These are phyloP conservation scores for Zootoca vivipara DNA, from an alignment of 2,113 vertebrate genomes.

Conservation along the genomic window DNA sequence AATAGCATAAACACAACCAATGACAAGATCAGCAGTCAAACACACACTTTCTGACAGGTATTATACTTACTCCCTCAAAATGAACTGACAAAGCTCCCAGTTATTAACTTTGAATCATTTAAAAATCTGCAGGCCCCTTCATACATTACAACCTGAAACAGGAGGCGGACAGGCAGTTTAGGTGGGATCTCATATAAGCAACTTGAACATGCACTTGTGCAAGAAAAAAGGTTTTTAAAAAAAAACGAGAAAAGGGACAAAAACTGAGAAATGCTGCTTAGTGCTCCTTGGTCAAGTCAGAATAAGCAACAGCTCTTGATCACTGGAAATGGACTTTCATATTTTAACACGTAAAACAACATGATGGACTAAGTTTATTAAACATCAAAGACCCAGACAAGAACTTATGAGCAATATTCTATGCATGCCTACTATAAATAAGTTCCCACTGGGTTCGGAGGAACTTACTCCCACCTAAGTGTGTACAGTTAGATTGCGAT, in stretches of 20 bases:
- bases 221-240: background rate
- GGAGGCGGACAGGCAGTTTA: background rate
- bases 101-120: background rate
- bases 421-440: background rate
- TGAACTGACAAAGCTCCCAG: background rate
- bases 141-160: background rate
- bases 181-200: background rate
- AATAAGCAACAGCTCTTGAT: background rate
- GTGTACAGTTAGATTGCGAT: background rate
- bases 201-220: background rate
- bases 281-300: background rate
- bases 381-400: slow-evolving; percentile 37
- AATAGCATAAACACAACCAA: background rate
- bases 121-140: background rate
- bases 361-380: slow-evolving; percentile 52
- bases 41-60: background rate
- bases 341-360: slow-evolving; percentile 34
- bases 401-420: background rate
- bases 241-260: background rate
- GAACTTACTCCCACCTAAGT: background rate
- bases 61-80: background rate
- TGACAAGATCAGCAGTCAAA: background rate
- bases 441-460: background rate
- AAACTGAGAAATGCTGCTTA: background rate
- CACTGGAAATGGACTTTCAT: background rate